These are phyloP conservation scores for Tiliacea aurago DNA, from an alignment of 2,888 invertebrate genomes.

Conservation along the genomic window DNA sequence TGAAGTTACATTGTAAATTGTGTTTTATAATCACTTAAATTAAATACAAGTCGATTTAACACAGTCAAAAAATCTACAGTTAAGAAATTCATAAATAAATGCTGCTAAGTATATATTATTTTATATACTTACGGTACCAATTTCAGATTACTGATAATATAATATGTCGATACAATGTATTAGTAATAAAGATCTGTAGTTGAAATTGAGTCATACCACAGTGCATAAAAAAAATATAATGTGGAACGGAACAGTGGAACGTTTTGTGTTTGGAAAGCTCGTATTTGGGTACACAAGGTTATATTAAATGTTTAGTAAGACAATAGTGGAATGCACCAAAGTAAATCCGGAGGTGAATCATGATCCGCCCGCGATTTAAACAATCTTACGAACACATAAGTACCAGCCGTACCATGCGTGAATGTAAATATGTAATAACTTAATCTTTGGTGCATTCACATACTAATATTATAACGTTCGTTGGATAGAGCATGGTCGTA, in stretches of 20 bases:
- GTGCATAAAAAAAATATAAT: conserved; percentile 16
- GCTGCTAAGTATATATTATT: conserved; percentile 25
- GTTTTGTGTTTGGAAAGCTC: conserved; percentile 50
- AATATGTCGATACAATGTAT: conserved; percentile 30
- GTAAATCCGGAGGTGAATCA: conserved; percentile 13
- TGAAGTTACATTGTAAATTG: conserved; percentile 55
- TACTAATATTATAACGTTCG: conserved; percentile 32
- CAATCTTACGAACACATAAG: conserved; percentile 44
- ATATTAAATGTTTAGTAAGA: conserved; percentile 38
- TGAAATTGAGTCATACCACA: conserved; percentile 17
- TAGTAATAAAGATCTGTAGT: conserved; percentile 22
- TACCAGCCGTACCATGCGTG: conserved; percentile 64
- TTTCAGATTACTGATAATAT: conserved; percentile 37
- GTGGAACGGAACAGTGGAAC: conserved; percentile 36
- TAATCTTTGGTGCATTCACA: conserved; percentile 60
- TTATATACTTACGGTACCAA: conserved; percentile 31
- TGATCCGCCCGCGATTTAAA: conserved; percentile 11
- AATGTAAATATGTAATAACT: conserved; percentile 22
- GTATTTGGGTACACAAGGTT: conserved; percentile 36
- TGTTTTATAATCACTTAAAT: conserved; percentile 63
- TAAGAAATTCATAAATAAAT: conserved; percentile 42
- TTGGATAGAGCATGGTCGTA: conserved; percentile 53
- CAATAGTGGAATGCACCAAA: conserved; percentile 59
- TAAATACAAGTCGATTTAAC: conserved; percentile 31
- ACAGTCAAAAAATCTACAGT: conserved; percentile 33